Percentiles rank a stretch among this genome's conserved stretches.
Conservation (phyloP, 2,888 invertebrate species). For the Temnothorax unifasciatus region DNA sequence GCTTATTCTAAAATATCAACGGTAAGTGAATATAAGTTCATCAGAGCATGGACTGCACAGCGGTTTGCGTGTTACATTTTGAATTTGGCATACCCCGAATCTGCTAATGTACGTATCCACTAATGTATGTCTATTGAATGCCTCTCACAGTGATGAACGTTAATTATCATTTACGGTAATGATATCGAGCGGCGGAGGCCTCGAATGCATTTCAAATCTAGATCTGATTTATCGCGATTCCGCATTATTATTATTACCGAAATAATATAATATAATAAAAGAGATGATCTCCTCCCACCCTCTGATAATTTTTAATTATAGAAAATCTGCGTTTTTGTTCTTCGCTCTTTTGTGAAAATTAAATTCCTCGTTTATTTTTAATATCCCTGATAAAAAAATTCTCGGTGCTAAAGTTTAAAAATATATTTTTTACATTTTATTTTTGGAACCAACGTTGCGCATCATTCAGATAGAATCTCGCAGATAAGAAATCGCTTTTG, state of each 20-base stretch:
- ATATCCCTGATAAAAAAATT: slow-evolving; percentile 5
- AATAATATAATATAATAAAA: slow-evolving; percentile 3
- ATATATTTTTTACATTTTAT: background rate
- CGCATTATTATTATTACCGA: background rate
- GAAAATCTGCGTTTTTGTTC: background rate
- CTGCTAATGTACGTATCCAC: slow-evolving; percentile 16
- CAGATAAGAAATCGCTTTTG: background rate
- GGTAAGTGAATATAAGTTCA: slow-evolving; percentile 50
- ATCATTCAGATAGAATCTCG: background rate
- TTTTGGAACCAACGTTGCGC: background rate
- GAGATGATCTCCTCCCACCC: background rate
- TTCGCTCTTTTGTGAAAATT: background rate
- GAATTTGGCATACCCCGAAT: background rate
- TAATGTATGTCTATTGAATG: slow-evolving; percentile 38
- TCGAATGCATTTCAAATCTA: slow-evolving; percentile 7
- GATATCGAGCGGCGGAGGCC: background rate
- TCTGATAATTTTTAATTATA: slow-evolving; percentile 9
- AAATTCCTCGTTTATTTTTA: background rate
- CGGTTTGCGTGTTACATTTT: slow-evolving; percentile 46
- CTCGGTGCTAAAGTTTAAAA: background rate
- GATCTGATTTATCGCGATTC: background rate
- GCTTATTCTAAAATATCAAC: slow-evolving; percentile 55
- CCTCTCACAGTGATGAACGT: slow-evolving; percentile 2
- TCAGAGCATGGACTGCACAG: slow-evolving; percentile 43
- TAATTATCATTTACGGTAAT: slow-evolving; percentile 38